Evolutionary conservation across 2,888 invertebrate species (phyloP).

Genomic region (Archaeoteleia sp.): DNA sequence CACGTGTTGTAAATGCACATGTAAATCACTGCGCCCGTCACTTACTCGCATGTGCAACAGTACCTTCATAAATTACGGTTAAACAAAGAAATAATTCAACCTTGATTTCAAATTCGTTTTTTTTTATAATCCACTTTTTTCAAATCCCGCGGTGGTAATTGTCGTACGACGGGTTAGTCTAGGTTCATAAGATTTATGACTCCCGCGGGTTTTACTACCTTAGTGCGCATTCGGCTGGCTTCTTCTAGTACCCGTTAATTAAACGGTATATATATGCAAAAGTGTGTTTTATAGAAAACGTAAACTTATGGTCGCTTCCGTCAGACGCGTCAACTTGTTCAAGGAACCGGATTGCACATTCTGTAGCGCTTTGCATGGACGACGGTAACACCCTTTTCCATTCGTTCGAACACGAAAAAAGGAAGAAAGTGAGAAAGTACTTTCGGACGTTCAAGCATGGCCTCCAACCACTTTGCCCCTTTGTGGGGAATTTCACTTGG

Average conservation of each 20-base stretch:
- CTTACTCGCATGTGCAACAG: conserved; percentile 3
- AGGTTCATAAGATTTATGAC: conserved; percentile 22
- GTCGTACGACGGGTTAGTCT: conserved; percentile 12
- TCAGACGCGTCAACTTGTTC: conserved; percentile 1
- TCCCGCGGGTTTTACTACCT: conserved; percentile 11
- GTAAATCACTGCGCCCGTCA: conserved; percentile 5
- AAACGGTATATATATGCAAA: neutral
- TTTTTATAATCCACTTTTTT: conserved; percentile 20
- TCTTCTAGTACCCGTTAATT: conserved; percentile 14
- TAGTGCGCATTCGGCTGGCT: neutral
- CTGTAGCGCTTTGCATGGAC: conserved; percentile 2
- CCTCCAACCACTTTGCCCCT: conserved; percentile 1
- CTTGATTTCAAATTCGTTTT: conserved; percentile 15
- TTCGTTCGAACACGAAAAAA: conserved; percentile 13
- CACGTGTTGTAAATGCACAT: neutral
- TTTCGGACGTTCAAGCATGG: conserved; percentile 9
- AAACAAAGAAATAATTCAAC: conserved; percentile 12
- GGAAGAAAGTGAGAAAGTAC: conserved; percentile 5
- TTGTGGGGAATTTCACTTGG: conserved; percentile 5
- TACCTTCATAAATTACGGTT: conserved; percentile 5
- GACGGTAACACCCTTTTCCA: conserved; percentile 1
- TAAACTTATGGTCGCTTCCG: neutral
- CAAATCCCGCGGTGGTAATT: conserved; percentile 18
- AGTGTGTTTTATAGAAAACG: no score
- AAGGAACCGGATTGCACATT: neutral